phyloP scores from a whole-genome alignment of 2,113 vertebrate genomes.

The Rhinolophus sinicus region DNA sequence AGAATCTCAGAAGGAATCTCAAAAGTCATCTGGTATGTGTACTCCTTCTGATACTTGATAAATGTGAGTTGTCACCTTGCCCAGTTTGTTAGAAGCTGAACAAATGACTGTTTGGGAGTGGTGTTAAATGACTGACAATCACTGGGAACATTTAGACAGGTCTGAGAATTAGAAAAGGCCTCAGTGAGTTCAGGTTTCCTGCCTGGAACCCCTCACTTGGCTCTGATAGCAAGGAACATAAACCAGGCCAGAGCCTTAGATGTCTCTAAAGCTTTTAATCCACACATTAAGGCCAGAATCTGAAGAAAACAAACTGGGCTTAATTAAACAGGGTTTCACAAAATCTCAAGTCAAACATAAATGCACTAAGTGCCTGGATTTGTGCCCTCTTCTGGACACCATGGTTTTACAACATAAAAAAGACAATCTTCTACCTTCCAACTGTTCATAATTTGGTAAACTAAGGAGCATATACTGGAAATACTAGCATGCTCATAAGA shows the following conservation, averaged over 20 bases:
- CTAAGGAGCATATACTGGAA: background rate
- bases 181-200: background rate
- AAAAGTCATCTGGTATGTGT: background rate
- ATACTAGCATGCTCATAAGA: background rate
- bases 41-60: background rate
- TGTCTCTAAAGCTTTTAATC: background rate
- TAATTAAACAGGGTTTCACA: background rate
- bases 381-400: background rate
- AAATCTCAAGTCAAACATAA: background rate
- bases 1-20: background rate
- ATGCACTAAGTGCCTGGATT: background rate
- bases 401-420: slow-evolving; percentile 30
- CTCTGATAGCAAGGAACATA: background rate
- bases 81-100: background rate
- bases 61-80: background rate
- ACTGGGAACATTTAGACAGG: background rate
- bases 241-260: background rate
- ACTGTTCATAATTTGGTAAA: background rate
- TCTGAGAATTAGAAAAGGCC: background rate
- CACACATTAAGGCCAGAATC: background rate
- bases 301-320: background rate
- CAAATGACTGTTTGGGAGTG: background rate
- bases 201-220: background rate
- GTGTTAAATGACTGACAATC: background rate
- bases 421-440: background rate